Base-by-base conservation (phyloP, 2,888 invertebrate genomes). In the Pheosia gnoma region DNA sequence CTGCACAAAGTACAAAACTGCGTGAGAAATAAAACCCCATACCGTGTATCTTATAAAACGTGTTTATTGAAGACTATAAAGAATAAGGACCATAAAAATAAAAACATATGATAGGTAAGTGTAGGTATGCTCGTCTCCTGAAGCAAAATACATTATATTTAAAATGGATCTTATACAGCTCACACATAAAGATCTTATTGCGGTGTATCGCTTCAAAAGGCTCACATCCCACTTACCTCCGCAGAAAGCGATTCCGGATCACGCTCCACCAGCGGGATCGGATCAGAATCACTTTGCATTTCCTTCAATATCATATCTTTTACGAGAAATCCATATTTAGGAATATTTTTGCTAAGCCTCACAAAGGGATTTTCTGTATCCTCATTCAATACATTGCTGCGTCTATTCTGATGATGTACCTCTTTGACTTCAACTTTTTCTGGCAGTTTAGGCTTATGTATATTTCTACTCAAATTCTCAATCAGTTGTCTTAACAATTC, bases 281-380 rank as follows among this genome's bases (percentile, higher is more conserved):
- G 84, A 54, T 87, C 86, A 5, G 77, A 64, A 13, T 74, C 71
- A 54, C 65, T 71, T 37, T 72, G 59, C 8, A 85, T 67, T 58
- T 84, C 79, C 25, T 75, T 77, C 58, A 80, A 63, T 52, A 86
- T 66, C 59, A 88, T 63, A 63, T 84, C 75, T 75, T 74, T 84
- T 10, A 87, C 73, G 25, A 90, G 72, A 8, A 65, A 81, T 59
- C 89, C 86, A 68, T 86, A 88, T 74, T 73, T 84, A 8, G 86
- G 82, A 41, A 89, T 68, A 52, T 81, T 83, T 66, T 80, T 83
- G 3, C 83, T 83, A 52, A 87, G 72, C 60, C 74, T 83, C 25
- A 82, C 62, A 54, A 89, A 64, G 4, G 85, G 77, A 66, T 80
- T 72, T 10, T 82, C 82, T 43, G 55, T 60, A 57, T 68, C 60